Evolutionary conservation across 2,888 invertebrate species (phyloP).

Genomic region (Carcina quercana): DNA sequence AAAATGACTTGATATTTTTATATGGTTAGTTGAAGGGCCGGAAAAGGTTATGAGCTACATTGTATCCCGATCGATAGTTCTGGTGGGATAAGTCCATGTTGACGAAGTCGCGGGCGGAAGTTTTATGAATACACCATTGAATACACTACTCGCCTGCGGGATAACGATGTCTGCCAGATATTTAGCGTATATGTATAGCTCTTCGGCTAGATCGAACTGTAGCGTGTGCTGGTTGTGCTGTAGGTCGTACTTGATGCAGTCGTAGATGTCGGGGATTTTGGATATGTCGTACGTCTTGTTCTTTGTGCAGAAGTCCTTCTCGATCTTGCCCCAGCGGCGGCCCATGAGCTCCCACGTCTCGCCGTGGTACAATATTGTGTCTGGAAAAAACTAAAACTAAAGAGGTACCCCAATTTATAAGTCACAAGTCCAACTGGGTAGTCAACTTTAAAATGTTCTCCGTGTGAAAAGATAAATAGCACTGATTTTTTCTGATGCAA

Average conservation of each 20-base stretch:
- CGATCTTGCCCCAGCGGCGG: slow-evolving; percentile 97
- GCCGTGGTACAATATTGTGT: slow-evolving; percentile 95
- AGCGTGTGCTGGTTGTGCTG: slow-evolving; percentile 98
- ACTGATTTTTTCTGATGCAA: no score
- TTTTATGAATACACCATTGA: no score
- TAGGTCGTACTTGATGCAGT: slow-evolving; percentile 98
- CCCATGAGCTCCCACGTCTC: slow-evolving; percentile 99
- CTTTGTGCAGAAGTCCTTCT: slow-evolving; percentile 97
- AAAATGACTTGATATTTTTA: no score
- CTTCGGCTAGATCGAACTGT: slow-evolving; percentile 94
- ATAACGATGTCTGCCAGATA: slow-evolving; percentile 99
- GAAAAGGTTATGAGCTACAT: no score
- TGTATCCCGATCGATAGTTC: no score
- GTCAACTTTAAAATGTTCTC: no score
- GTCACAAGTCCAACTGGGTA: no score
- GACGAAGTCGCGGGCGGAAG: no score
- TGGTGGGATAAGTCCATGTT: no score
- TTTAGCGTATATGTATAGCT: slow-evolving; percentile 95
- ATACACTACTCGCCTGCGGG: slow-evolving; percentile 89
- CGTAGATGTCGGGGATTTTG: slow-evolving; percentile 99
- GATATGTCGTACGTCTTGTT: slow-evolving; percentile 96
- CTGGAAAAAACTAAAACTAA: slow-evolving; percentile 49
- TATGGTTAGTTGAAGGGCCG: no score
- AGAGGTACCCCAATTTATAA: not conserved
- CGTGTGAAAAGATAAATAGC: no score